Conservation (phyloP, 2,888 invertebrate genomes). For the Erebia aethiops region DNA sequence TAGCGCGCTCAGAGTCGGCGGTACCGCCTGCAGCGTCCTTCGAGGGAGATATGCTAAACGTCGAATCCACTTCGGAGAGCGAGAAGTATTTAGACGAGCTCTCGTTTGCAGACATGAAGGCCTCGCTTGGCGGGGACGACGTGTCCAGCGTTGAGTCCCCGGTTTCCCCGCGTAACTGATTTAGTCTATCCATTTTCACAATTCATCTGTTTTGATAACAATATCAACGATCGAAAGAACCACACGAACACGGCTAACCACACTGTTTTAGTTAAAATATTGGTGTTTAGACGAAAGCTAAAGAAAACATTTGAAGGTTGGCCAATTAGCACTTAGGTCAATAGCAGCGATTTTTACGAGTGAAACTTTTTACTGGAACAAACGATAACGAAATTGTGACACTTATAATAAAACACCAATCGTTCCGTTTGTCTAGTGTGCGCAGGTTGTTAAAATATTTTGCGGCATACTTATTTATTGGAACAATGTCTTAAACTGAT, state of each 20-base stretch:
- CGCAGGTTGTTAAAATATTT: conserved; percentile 45
- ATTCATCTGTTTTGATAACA: conserved; percentile 71
- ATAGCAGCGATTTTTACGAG: conserved; percentile 71
- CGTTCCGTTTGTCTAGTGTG: conserved; percentile 30
- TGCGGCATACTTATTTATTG: conserved; percentile 40
- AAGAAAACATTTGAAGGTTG: conserved; percentile 70
- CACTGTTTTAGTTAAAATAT: conserved; percentile 43
- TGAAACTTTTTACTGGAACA: conserved; percentile 74
- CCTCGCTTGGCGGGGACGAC: conserved; percentile 67
- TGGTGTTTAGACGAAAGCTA: conserved; percentile 50
- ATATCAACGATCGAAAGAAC: conserved; percentile 40
- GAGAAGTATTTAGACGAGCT: conserved; percentile 74
- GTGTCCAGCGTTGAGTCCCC: conserved; percentile 71
- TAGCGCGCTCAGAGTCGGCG: conserved; percentile 53
- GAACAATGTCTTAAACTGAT: conserved; percentile 39
- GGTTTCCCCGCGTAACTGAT: conserved; percentile 69
- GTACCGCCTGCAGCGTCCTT: conserved; percentile 59
- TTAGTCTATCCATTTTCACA: conserved; percentile 79
- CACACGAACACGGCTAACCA: conserved; percentile 39
- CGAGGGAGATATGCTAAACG: conserved; percentile 64
- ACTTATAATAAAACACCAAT: conserved; percentile 63
- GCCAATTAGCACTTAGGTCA: conserved; percentile 76
- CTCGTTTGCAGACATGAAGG: conserved; percentile 74
- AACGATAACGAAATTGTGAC: conserved; percentile 77
- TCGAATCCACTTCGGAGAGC: conserved; percentile 71